Conservation (phyloP, 2,797 vertebrate genomes). For the Dermochelys coriacea region DNA sequence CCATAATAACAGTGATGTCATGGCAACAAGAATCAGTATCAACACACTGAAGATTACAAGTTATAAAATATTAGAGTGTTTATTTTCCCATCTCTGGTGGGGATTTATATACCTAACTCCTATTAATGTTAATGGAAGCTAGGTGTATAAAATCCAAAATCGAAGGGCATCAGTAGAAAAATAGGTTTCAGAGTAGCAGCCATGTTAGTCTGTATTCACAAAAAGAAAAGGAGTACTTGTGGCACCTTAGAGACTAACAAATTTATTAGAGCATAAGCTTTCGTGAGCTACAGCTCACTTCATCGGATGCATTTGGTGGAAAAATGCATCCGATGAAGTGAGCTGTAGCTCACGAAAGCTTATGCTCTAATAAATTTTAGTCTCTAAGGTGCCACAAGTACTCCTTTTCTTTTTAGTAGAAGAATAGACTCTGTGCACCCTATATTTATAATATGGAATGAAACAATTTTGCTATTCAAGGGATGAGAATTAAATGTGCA, state of each 20-base stretch:
- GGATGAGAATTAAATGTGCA: background rate
- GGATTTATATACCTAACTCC: background rate
- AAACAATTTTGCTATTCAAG: background rate
- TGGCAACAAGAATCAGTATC: background rate
- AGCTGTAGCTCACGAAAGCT: too few species aligned
- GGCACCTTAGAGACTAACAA: too few species aligned
- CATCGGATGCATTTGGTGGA: too few species aligned
- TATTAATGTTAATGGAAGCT: background rate
- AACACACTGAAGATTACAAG: background rate
- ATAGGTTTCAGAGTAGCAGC: too few species aligned
- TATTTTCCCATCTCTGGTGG: background rate
- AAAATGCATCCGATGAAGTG: too few species aligned
- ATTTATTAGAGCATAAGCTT: too few species aligned
- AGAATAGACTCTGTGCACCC: background rate
- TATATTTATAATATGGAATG: background rate
- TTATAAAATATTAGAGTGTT: background rate
- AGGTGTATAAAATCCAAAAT: background rate
- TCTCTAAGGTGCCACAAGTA: too few species aligned
- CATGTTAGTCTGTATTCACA: too few species aligned
- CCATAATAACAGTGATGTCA: background rate
- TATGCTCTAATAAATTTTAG: too few species aligned
- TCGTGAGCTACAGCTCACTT: too few species aligned
- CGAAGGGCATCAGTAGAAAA: accelerated
- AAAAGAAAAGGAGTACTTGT: too few species aligned
- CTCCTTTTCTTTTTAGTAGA: too few species aligned